phyloP scores from a whole-genome alignment of 2,888 invertebrate genomes.

The Rutpela maculata region DNA sequence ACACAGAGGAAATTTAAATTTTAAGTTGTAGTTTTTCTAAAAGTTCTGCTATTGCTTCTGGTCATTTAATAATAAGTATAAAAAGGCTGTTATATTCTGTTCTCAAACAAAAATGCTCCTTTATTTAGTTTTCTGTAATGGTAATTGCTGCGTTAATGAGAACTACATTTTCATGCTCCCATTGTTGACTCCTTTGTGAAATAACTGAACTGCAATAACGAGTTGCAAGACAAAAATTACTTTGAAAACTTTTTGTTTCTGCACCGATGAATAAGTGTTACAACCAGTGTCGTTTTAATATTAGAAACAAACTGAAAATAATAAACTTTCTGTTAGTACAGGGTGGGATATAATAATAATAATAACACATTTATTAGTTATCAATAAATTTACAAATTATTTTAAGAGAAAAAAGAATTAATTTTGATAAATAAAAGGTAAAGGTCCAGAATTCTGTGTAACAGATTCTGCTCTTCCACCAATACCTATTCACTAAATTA shows the following conservation, averaged over 20 bases:
- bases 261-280: not conserved
- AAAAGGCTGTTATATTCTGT: not conserved
- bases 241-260: not conserved
- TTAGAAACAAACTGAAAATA: not conserved
- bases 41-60: too few relatives aligned
- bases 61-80: not conserved
- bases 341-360: not conserved
- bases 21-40: not conserved
- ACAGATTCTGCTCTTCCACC: too few relatives aligned
- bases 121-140: not conserved
- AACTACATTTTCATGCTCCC: slow-evolving; percentile 7
- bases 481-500: too few relatives aligned
- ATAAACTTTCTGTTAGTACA: not conserved
- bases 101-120: not conserved
- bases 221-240: not conserved
- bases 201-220: slow-evolving; percentile 3
- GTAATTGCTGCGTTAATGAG: slow-evolving; percentile 7
- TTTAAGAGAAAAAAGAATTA: too few relatives aligned
- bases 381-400: too few relatives aligned
- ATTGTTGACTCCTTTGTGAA: not conserved
- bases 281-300: not conserved
- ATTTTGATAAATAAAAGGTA: too few relatives aligned
- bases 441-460: too few relatives aligned
- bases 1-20: not conserved
- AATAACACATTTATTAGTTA: too few relatives aligned